A percentile compares a stretch with the other conserved stretches of the same genome.
Evolutionary conservation across 2,113 vertebrate species (phyloP).

Genomic region (Zosterops lateralis): DNA sequence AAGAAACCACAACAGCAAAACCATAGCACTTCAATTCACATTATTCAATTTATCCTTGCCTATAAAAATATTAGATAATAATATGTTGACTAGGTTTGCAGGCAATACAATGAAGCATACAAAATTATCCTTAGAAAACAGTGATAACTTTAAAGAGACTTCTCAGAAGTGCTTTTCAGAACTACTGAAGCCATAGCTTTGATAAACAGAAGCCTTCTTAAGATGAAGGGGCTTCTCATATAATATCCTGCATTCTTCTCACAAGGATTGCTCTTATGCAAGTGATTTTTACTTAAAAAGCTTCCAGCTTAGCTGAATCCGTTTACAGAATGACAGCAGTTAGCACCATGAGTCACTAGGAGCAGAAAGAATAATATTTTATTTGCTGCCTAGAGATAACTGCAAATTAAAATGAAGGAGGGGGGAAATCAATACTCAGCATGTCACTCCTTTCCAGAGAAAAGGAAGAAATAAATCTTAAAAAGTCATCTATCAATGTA

Average conservation of each 20-base stretch:
- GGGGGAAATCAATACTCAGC: constrained; percentile 42
- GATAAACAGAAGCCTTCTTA: constrained; percentile 55
- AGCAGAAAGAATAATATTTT: constrained; percentile 59
- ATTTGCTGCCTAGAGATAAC: constrained; percentile 67
- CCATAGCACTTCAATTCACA: neutral
- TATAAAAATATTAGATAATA: neutral
- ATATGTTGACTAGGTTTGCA: neutral
- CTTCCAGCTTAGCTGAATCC: constrained; percentile 43
- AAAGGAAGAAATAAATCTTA: constrained; percentile 41
- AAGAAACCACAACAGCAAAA: too few relatives aligned
- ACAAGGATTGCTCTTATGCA: constrained; percentile 43
- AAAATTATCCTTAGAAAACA: neutral
- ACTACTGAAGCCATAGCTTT: constrained; percentile 14
- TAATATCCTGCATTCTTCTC: constrained; percentile 51
- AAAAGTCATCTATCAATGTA: constrained; percentile 52
- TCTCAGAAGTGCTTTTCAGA: constrained; percentile 28
- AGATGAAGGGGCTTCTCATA: constrained; percentile 1
- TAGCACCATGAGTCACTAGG: constrained; percentile 65
- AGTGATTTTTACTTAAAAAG: constrained; percentile 57
- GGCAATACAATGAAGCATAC: neutral
- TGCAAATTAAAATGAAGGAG: constrained; percentile 57
- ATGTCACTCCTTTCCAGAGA: constrained; percentile 42
- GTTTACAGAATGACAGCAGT: constrained; percentile 54
- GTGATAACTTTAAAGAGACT: constrained; percentile 31
- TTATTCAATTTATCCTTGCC: neutral